phyloP scores from a whole-genome alignment of 2,113 vertebrate species.

The Sturnira hondurensis region DNA sequence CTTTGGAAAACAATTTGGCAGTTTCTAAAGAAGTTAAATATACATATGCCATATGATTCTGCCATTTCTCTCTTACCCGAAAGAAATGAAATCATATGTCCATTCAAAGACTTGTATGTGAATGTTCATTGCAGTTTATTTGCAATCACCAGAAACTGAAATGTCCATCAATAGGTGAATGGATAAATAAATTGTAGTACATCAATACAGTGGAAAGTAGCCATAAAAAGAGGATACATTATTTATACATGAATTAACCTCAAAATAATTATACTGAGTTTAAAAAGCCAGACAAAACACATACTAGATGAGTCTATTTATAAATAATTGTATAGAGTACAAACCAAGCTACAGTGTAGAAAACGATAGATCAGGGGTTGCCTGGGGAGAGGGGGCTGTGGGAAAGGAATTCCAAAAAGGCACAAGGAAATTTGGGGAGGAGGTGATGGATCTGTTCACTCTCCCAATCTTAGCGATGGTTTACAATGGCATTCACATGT shows the following conservation, averaged over 20 bases:
- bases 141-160: neutral
- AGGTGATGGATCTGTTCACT: neutral
- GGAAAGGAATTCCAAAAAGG: neutral
- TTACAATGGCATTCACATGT: neutral
- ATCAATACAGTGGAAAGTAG: neutral
- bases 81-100: neutral
- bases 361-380: neutral
- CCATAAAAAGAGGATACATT: neutral
- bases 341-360: neutral
- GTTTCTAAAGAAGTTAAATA: conserved; percentile 1
- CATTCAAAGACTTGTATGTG: neutral
- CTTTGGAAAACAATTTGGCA: neutral
- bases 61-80: neutral
- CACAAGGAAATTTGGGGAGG: neutral
- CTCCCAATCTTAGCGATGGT: neutral
- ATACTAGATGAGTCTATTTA: neutral
- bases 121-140: neutral
- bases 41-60: neutral
- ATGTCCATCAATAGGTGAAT: neutral
- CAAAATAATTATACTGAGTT: neutral
- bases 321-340: neutral
- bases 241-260: neutral
- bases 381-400: neutral
- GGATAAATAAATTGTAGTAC: neutral
- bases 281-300: neutral